Conservation (phyloP, 2,797 vertebrate species). For the Alcedo atthis region DNA sequence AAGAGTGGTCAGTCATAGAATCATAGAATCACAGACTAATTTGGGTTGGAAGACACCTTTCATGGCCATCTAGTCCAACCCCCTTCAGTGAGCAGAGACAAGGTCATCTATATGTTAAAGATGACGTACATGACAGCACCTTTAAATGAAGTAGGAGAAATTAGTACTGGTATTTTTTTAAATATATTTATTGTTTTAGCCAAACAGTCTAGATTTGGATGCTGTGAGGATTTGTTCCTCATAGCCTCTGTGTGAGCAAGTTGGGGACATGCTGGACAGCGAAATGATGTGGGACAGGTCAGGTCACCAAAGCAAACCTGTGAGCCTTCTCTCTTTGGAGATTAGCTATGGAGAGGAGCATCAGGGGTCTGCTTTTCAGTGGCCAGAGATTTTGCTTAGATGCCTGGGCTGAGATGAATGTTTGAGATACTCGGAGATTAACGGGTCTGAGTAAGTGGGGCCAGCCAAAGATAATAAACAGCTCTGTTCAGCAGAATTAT, state of each 20-base stretch:
- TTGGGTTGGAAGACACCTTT: not conserved
- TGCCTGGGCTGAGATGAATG: not conserved
- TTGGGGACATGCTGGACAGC: not conserved
- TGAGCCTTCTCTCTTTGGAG: not conserved
- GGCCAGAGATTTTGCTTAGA: not conserved
- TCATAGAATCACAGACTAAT: not conserved
- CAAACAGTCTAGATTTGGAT: not conserved
- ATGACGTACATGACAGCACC: fast-evolving
- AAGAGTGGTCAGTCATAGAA: fast-evolving
- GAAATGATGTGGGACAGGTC: not conserved
- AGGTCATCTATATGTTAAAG: not conserved
- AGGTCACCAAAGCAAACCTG: not conserved
- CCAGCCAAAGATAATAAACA: not conserved
- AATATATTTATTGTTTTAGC: not conserved
- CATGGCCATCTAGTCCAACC: not conserved
- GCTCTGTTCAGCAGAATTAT: not conserved
- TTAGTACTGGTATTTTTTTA: fast-evolving
- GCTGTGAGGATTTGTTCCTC: not conserved
- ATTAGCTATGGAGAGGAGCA: not conserved
- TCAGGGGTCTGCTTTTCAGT: not conserved
- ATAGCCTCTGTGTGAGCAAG: fast-evolving
- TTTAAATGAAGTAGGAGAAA: fast-evolving
- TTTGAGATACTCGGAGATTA: not conserved
- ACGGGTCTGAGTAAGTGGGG: not conserved
- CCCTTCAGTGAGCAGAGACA: not conserved